A percentile compares a stretch with the other conserved stretches of the same genome.
These are phyloP conservation scores for Nymphalis polychloros DNA, from an alignment of 2,888 invertebrate species.

Conservation along the genomic window DNA sequence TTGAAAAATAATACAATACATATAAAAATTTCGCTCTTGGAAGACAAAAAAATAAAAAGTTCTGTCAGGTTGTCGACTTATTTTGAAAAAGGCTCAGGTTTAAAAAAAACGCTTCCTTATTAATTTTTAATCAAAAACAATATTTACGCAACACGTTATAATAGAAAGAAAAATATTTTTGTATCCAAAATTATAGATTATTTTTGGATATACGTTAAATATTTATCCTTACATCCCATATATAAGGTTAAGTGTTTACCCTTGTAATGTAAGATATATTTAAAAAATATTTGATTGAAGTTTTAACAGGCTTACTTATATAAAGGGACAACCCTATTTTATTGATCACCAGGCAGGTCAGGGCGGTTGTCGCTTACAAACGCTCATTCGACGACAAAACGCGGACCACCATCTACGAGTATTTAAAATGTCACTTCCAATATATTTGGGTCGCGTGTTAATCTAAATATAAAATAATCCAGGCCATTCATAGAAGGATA, in stretches of 20 bases:
- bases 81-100: too few species aligned
- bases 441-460: not conserved
- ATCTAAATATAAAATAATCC: not conserved
- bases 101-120: too few species aligned
- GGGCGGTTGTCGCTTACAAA: conserved; percentile 24
- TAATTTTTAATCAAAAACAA: too few species aligned
- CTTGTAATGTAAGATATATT: not conserved
- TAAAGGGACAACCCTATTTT: conserved; percentile 11
- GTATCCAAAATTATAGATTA: too few species aligned
- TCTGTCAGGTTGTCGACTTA: too few species aligned
- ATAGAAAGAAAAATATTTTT: too few species aligned
- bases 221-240: not conserved
- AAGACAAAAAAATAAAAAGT: too few species aligned
- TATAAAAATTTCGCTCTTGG: too few species aligned
- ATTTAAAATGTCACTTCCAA: conserved; percentile 21
- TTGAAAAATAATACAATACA: too few species aligned
- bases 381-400: conserved; percentile 18
- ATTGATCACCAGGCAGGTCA: conserved; percentile 23
- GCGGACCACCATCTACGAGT: conserved; percentile 9
- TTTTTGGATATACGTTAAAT: not conserved
- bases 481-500: too few species aligned
- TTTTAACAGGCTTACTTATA: not conserved
- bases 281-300: not conserved
- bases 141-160: too few species aligned
- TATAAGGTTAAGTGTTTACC: too few species aligned